Conservation (phyloP, 2,113 vertebrate genomes). For the Ailurus styani region DNA sequence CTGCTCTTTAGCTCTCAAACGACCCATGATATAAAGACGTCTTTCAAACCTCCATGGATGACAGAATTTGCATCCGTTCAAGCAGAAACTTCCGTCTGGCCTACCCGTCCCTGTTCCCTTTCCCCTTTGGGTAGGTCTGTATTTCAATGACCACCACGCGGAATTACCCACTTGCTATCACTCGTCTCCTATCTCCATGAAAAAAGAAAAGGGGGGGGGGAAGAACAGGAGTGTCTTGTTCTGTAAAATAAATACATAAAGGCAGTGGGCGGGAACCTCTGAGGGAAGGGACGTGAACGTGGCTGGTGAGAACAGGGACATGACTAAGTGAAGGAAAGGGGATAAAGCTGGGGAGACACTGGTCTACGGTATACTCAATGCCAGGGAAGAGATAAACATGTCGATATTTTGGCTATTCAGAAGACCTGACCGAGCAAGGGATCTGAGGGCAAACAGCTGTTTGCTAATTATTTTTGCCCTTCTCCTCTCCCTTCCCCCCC, state of each 20-base stretch:
- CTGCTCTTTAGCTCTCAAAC: neutral
- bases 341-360: neutral
- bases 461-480: neutral
- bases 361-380: neutral
- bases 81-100: constrained; percentile 19
- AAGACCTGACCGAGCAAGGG: constrained; percentile 15
- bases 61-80: constrained; percentile 16
- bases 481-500: neutral
- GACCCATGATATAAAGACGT: constrained; percentile 21
- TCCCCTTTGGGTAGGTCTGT: constrained; percentile 35
- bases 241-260: constrained; percentile 36
- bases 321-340: neutral
- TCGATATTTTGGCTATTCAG: constrained; percentile 5
- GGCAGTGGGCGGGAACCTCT: neutral
- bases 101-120: neutral
- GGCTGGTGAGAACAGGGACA: neutral
- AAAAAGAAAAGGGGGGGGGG: constrained; percentile 36
- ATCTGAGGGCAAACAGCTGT: constrained; percentile 8
- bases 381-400: neutral
- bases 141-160: constrained; percentile 52
- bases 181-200: constrained; percentile 64
- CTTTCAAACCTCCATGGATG: constrained; percentile 51
- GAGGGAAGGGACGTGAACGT: neutral
- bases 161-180: constrained; percentile 54
- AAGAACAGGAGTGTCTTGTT: constrained; percentile 23